Percentiles rank a stretch among this genome's conserved stretches.
Conservation (phyloP, 2,888 invertebrate species). For the Heterodera filipjevi region DNA sequence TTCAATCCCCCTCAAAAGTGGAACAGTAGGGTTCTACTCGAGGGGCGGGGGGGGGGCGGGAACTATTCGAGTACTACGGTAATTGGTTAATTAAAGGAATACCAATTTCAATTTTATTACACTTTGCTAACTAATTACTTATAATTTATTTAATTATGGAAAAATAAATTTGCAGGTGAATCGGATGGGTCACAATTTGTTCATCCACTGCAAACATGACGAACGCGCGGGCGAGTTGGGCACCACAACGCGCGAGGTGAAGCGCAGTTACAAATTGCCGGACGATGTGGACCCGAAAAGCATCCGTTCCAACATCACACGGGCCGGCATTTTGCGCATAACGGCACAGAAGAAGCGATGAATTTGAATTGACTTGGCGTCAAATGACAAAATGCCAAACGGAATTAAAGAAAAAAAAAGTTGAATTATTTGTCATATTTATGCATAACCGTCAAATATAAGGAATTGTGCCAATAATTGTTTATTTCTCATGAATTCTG, state of each 20-base stretch:
- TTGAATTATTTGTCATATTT: too few relatives aligned
- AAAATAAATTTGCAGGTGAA: not conserved
- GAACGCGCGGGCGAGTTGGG: not conserved
- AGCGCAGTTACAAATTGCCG: slow-evolving; percentile 1
- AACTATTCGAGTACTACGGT: too few relatives aligned
- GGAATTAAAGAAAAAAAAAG: too few relatives aligned
- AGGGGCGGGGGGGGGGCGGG: too few relatives aligned
- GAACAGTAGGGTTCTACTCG: too few relatives aligned
- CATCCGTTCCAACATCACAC: slow-evolving; percentile 1
- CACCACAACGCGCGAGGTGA: not conserved
- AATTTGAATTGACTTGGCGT: not conserved
- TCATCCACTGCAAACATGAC: slow-evolving; percentile 10
- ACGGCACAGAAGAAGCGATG: not conserved
- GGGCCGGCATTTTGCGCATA: slow-evolving; percentile 2
- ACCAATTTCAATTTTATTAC: too few relatives aligned
- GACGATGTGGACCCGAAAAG: slow-evolving; percentile 8
- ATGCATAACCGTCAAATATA: too few relatives aligned
- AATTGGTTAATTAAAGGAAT: too few relatives aligned
- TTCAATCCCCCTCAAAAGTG: too few relatives aligned
- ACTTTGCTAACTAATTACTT: too few relatives aligned
- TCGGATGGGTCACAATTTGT: not conserved
- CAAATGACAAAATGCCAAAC: not conserved
- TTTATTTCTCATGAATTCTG: too few relatives aligned
- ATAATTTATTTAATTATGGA: not conserved
- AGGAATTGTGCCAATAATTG: too few relatives aligned